Conservation (phyloP, 2,888 invertebrate genomes). For the Lacanobia oleracea region DNA sequence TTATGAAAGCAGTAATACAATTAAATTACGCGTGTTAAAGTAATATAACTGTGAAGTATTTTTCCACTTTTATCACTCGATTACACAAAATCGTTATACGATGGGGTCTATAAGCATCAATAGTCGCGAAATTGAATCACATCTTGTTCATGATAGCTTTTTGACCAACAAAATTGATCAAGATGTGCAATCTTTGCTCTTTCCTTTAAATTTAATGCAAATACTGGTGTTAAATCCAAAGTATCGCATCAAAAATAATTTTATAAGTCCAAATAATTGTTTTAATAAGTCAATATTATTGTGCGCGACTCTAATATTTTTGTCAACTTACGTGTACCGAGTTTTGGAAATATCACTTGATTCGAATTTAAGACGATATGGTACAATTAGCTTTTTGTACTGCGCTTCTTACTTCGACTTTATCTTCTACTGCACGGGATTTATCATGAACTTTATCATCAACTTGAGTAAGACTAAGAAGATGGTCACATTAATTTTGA, state of each 20-base stretch:
- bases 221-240: constrained; percentile 30
- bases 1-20: constrained; percentile 12
- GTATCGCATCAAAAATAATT: constrained; percentile 35
- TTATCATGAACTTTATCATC: constrained; percentile 23
- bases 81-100: neutral
- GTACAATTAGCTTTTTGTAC: constrained; percentile 14
- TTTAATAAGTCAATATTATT: constrained; percentile 19
- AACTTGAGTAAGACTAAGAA: constrained; percentile 23
- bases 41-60: neutral
- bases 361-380: constrained; percentile 12
- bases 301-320: neutral
- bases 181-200: constrained; percentile 33
- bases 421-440: constrained; percentile 21
- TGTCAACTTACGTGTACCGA: constrained; percentile 1
- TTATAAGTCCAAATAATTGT: constrained; percentile 19
- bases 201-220: constrained; percentile 38
- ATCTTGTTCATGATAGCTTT: neutral
- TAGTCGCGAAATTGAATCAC: neutral
- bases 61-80: neutral
- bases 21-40: neutral
- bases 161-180: constrained; percentile 12
- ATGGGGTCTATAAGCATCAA: constrained; percentile 10
- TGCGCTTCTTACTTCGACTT: constrained; percentile 27
- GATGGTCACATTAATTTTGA: constrained; percentile 24
- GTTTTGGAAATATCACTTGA: constrained; percentile 25